phyloP scores from a whole-genome alignment of 64 coral and sea anemone genomes.

The Trachythela sp. region DNA sequence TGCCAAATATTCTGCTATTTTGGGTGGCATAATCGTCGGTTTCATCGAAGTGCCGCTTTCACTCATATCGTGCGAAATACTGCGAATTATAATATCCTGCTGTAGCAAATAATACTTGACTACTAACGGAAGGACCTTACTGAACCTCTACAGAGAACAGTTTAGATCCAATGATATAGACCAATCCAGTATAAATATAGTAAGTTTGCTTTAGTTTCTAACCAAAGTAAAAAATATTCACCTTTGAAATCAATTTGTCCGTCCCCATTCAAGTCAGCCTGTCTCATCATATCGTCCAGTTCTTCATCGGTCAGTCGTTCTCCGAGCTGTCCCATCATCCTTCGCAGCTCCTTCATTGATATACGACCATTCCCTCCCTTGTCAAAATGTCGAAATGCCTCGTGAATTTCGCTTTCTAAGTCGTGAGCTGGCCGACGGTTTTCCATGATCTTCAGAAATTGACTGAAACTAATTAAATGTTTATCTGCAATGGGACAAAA shows the following conservation, averaged over 20 bases:
- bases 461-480: background rate
- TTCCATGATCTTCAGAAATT: background rate
- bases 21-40: too few species aligned
- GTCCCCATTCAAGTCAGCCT: slow-evolving; percentile 51
- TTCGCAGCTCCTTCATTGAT: slow-evolving; percentile 31
- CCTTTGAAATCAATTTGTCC: slow-evolving; percentile 53
- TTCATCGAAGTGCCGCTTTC: too few species aligned
- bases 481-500: background rate
- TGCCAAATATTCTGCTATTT: too few species aligned
- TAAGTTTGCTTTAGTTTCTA: too few species aligned
- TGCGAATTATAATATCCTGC: too few species aligned
- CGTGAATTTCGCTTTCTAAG: background rate
- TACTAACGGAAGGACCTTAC: too few species aligned
- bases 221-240: background rate
- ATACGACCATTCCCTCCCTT: background rate
- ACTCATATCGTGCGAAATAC: too few species aligned
- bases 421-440: background rate
- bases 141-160: too few species aligned
- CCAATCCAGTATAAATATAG: too few species aligned
- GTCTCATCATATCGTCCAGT: slow-evolving; percentile 58
- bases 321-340: slow-evolving; percentile 40
- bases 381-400: background rate
- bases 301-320: slow-evolving; percentile 56
- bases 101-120: too few species aligned
- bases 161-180: too few species aligned